A percentile compares a stretch with the other conserved stretches of the same genome.
Conservation (phyloP, 2,113 vertebrate genomes). For the Podarcis muralis region DNA sequence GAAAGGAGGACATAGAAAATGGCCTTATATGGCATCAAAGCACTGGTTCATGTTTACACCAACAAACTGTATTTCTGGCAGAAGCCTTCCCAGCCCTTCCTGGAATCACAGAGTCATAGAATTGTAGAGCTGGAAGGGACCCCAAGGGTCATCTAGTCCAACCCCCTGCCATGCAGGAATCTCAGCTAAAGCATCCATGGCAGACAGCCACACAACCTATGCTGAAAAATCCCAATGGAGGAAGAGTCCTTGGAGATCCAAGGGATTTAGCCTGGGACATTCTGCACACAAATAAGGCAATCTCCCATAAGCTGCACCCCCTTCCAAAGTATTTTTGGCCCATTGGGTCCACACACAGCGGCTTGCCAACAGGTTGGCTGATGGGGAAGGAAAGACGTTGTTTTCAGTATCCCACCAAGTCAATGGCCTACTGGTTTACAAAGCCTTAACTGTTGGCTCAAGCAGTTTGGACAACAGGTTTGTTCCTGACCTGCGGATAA, state of each 20-base stretch:
- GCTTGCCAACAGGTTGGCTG: background rate
- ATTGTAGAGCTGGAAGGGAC: no score
- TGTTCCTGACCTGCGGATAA: conserved; percentile 90
- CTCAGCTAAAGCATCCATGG: no score
- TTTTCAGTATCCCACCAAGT: background rate
- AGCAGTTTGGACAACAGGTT: background rate
- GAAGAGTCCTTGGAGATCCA: background rate
- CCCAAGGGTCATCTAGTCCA: no score
- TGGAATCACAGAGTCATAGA: no score
- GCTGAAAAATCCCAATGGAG: background rate
- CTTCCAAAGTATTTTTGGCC: background rate
- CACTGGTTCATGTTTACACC: background rate
- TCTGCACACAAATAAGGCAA: background rate
- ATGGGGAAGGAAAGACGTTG: background rate
- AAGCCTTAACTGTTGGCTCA: background rate
- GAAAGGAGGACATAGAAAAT: no score
- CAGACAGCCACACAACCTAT: no score
- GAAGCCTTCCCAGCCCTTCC: background rate
- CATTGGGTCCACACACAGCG: background rate
- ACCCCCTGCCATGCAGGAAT: no score
- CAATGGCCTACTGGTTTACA: background rate
- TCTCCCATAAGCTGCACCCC: no score
- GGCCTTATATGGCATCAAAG: no score
- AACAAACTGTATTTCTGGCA: background rate
- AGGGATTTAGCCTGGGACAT: background rate